Evolutionary conservation across 2,113 vertebrate species (phyloP), one percentile per base, ranked within the genome.

Genomic region (Muntiacus reevesi): DNA sequence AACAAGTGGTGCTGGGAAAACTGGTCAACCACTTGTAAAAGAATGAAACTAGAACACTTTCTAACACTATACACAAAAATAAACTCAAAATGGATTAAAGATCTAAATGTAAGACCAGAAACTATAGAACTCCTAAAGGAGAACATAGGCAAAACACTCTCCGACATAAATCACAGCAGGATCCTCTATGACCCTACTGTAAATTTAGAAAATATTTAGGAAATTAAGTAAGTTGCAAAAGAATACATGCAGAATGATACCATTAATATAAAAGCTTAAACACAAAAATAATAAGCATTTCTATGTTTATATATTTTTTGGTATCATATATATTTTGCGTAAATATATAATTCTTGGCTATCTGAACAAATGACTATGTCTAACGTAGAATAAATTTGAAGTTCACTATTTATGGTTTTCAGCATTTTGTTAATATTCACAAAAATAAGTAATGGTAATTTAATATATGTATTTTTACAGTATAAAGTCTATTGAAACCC

Each of bases 371-470:
- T 87, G 59, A 78, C n/a, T 47, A 52, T 59, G 13, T 60, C 15
- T 91, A 89, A 52, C 67, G 60, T 40, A 60, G 82, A n/a, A 50
- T 90, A 43, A 82, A 55, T 6, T 76, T 12, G 7, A 33, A 33
- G 45, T n/a, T 95, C 90, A 55, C 79, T 96, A 23, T 94, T 94
- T 89, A 50, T 43, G 16, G 60, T 94, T 40, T 54, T 54, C 67
- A 85, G 9, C 86, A 14, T 74, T 97, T 97, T 97, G 47, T 60
- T 98, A 92, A 64, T 83, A 98, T 90, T 98, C 91, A 83, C 59
- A 98, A 91, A 97, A 97, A 96, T 54, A 97, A 97, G 55, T 93
- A 57, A 91, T 97, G 98, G 97, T 92, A 96, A 71, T 40, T 36
- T 95, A 62, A 93, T 96, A n/a, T 93, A 95, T 92, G 92, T 96